Evolutionary conservation across 2,797 vertebrate species (phyloP).

Genomic region (Nyctibius grandis): DNA sequence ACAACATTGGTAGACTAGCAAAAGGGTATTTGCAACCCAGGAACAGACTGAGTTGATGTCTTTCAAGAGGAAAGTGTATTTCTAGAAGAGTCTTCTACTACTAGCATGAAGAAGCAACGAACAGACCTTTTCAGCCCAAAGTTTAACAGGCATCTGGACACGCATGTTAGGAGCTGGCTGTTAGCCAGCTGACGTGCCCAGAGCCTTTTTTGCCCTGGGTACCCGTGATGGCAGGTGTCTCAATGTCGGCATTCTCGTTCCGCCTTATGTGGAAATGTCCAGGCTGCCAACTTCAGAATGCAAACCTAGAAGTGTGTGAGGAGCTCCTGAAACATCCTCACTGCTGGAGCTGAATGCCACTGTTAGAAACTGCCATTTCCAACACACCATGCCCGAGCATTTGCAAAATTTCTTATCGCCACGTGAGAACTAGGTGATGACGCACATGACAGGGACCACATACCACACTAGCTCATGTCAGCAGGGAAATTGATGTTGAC

Average conservation of each 20-base stretch:
- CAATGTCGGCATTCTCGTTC: rapidly evolving
- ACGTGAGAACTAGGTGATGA: neutral
- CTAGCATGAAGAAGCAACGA: neutral
- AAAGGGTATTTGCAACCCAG: neutral
- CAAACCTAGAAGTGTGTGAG: neutral
- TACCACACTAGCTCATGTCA: neutral
- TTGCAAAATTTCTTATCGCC: neutral
- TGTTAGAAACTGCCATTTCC: neutral
- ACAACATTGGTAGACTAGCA: neutral
- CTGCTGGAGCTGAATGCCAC: neutral
- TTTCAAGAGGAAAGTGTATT: neutral
- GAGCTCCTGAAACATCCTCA: neutral
- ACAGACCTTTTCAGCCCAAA: neutral
- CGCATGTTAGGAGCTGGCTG: neutral
- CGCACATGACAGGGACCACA: neutral
- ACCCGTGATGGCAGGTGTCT: neutral
- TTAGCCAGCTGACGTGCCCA: neutral
- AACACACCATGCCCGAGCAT: neutral
- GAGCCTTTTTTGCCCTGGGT: neutral
- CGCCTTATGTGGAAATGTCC: neutral
- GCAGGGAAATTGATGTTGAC: neutral
- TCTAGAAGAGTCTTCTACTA: neutral
- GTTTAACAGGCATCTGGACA: neutral
- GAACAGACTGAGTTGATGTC: neutral
- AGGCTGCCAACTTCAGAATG: neutral